These are phyloP conservation scores for Elysia crispata DNA, from an alignment of 2,888 invertebrate species.

Conservation along the genomic window DNA sequence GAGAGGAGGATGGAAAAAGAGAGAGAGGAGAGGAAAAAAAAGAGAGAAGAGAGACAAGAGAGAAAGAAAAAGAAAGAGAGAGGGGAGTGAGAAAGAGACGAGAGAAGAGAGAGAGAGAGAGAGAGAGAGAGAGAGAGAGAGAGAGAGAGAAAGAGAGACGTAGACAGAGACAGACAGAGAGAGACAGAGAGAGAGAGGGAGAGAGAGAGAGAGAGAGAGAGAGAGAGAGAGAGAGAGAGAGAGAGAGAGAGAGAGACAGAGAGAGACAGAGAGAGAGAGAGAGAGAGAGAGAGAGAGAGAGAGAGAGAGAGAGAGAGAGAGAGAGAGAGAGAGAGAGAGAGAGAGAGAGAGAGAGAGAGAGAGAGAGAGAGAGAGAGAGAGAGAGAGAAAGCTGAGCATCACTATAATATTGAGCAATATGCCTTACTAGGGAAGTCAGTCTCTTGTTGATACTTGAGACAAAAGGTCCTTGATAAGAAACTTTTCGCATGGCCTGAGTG, in stretches of 20 bases:
- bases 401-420: not conserved
- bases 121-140: constrained; percentile 11
- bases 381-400: not conserved
- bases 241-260: constrained; percentile 33
- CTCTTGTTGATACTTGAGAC: too few relatives aligned
- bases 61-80: constrained; percentile 26
- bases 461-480: too few relatives aligned
- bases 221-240: constrained; percentile 20
- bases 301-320: constrained; percentile 20
- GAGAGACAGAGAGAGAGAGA: constrained; percentile 36
- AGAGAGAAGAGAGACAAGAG: too few relatives aligned
- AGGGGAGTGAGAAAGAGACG: constrained; percentile 25
- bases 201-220: constrained; percentile 33
- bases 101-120: constrained; percentile 22
- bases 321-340: constrained; percentile 33
- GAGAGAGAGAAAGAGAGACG: not conserved
- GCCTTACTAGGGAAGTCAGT: too few relatives aligned
- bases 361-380: constrained; percentile 21
- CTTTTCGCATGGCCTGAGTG: too few relatives aligned
- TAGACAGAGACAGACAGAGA: not conserved
- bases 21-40: too few relatives aligned
- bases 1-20: too few relatives aligned
- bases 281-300: constrained; percentile 33
- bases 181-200: constrained; percentile 5
- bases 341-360: constrained; percentile 30